Percentiles rank a stretch among this genome's conserved stretches.
Conservation (phyloP, 1,140 invertebrate species). For the Anadara kagoshimensis region DNA sequence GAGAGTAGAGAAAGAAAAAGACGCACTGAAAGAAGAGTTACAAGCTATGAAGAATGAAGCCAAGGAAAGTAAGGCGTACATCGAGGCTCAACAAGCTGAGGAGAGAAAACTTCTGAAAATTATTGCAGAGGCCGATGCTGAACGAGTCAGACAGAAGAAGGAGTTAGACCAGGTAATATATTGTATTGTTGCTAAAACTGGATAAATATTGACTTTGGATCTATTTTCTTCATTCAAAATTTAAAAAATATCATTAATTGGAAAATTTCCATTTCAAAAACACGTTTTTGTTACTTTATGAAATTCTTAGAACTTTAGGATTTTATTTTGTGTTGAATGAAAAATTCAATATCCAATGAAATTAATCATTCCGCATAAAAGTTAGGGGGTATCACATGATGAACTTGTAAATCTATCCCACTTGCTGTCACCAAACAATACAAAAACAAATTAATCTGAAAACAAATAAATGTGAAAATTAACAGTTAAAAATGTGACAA, state of each 20-base stretch:
- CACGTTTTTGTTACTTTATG: background rate
- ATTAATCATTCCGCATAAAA: background rate
- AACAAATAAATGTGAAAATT: too few species aligned
- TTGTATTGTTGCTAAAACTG: background rate
- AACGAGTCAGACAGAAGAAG: conserved; percentile 78
- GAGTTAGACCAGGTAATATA: conserved; percentile 78
- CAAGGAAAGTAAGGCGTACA: conserved; percentile 76
- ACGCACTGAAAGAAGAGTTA: conserved; percentile 75
- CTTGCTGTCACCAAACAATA: too few species aligned
- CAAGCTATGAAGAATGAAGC: conserved; percentile 71
- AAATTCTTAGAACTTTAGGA: background rate
- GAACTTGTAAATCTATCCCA: too few species aligned
- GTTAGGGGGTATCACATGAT: too few species aligned
- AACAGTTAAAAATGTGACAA: too few species aligned
- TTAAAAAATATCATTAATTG: too few species aligned
- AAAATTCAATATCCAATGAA: background rate
- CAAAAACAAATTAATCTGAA: too few species aligned
- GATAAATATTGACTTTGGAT: background rate
- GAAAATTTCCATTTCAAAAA: too few species aligned
- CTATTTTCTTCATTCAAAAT: background rate
- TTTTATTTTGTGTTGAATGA: background rate
- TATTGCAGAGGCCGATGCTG: conserved; percentile 77
- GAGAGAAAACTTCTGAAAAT: conserved; percentile 76
- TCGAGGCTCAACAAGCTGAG: conserved; percentile 77
- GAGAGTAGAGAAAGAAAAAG: conserved; percentile 83